Base-by-base conservation (phyloP, 53 echinoderm and acorn worm genomes). In the Mesocentrotus franciscanus region DNA sequence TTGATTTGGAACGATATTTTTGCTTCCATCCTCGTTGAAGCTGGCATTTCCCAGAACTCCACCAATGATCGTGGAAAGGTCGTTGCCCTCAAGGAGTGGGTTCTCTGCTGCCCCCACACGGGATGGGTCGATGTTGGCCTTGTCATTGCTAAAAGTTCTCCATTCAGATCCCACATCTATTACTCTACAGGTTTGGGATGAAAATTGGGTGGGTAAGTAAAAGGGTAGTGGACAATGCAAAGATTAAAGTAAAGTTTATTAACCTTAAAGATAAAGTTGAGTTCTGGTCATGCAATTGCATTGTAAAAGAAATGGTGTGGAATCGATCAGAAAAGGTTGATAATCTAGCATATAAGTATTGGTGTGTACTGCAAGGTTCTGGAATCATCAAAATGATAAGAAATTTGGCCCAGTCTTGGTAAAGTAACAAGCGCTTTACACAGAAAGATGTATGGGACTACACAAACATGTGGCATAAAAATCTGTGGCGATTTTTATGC, bases 81-180 rank as follows among this genome's bases (percentile, higher is more conserved):
- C 97, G 34, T 98, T 96, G 36, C 99, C 99, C 60, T 97, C 95
- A 2, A 99, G 96, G 13, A 99, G 90, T 10, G 97, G 96, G 93
- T 99, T 99, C 92, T 98, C 97, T 1, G 98, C 98, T 35, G 97
- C 97, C 29, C 99, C 99, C 20, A 99, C 99, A 96, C 99, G 98
- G 20, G 99, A 99, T 22, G 99, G 99, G 84, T 99, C 99, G 10
- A 81, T 62, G 30, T 90, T 94, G 13, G 97, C 96, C 92, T 98
- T 99, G 84, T 99, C 99, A 84, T 99, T 99, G 92, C 97, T 99
- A 93, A 99, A 99, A 18, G 99, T 99, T 26, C 99, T 96, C 98
- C 99, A 99, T 92, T 99, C 99, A 8, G 99, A 99, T 13, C 99
- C 99, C 10, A 99, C 99, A 83, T 99, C 99, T n/a, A 99, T 99